A percentile compares a stretch with the other conserved stretches of the same genome.
Conservation (phyloP, 2,888 invertebrate genomes). For the Drosophila pseudotakahashii region DNA sequence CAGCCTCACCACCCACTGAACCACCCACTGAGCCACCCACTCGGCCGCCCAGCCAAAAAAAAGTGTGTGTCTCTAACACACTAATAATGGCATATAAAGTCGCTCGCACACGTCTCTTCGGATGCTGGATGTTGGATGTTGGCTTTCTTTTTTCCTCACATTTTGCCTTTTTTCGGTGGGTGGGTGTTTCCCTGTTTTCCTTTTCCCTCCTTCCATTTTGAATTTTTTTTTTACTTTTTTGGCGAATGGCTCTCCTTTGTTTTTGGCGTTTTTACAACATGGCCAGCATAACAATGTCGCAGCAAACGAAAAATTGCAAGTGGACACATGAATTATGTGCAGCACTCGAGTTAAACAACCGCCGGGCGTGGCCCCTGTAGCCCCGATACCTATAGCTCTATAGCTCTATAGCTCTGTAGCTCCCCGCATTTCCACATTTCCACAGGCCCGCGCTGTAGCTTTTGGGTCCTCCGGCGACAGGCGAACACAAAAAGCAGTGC, state of each 20-base stretch:
- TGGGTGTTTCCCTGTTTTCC: slow-evolving; percentile 1
- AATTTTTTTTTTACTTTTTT: slow-evolving; percentile 3
- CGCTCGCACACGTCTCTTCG: slow-evolving; percentile 69
- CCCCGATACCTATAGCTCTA: slow-evolving; percentile 20
- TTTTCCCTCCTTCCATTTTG: neutral
- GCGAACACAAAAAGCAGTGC: slow-evolving; percentile 66
- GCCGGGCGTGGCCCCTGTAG: slow-evolving; percentile 60
- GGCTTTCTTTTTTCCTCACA: slow-evolving; percentile 11
- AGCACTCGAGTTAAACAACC: slow-evolving; percentile 79
- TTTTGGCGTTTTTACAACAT: slow-evolving; percentile 76
- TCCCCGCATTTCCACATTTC: slow-evolving; percentile 1
- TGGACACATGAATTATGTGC: slow-evolving; percentile 81
- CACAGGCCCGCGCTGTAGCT: slow-evolving; percentile 6
- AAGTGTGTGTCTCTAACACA: slow-evolving; percentile 43
- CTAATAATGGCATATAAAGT: slow-evolving; percentile 74
- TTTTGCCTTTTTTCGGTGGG: slow-evolving; percentile 5
- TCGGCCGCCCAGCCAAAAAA: neutral
- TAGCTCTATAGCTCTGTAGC: slow-evolving; percentile 1
- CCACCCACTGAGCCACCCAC: slow-evolving; percentile 9
- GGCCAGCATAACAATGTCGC: slow-evolving; percentile 77
- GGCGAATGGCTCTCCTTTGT: slow-evolving; percentile 59
- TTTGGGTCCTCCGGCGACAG: slow-evolving; percentile 30
- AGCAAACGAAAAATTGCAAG: slow-evolving; percentile 75
- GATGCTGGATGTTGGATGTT: slow-evolving; percentile 28
- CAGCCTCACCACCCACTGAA: slow-evolving; percentile 22